phyloP scores from a whole-genome alignment of 1,140 invertebrate species.

The Pachypeltis micranthus region DNA sequence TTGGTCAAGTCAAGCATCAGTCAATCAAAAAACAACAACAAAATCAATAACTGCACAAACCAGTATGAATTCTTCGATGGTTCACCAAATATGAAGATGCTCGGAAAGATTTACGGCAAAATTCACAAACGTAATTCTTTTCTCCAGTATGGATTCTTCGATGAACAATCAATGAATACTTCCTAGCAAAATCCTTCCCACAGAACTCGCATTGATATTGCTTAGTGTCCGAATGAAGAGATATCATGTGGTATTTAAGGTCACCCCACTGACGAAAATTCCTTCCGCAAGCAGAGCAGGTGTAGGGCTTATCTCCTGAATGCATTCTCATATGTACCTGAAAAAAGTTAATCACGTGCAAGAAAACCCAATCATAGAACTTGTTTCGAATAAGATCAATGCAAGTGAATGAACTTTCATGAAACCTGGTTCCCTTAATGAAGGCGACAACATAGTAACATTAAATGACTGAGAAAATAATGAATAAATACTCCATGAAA shows the following conservation, averaged over 20 bases:
- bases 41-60: too few species aligned
- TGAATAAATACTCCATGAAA: background rate
- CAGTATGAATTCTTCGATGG: slow-evolving; percentile 84
- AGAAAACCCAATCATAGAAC: background rate
- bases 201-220: slow-evolving; percentile 84
- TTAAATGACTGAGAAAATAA: background rate
- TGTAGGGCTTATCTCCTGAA: slow-evolving; percentile 66
- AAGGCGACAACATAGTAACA: background rate
- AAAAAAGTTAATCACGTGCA: background rate
- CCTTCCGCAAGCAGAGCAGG: slow-evolving; percentile 62
- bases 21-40: too few species aligned
- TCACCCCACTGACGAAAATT: slow-evolving; percentile 78
- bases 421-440: background rate
- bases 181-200: slow-evolving; percentile 80
- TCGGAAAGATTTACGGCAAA: slow-evolving; percentile 69
- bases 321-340: slow-evolving; percentile 60
- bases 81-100: slow-evolving; percentile 73
- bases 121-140: slow-evolving; percentile 77
- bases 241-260: slow-evolving; percentile 77
- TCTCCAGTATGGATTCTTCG: slow-evolving; percentile 81
- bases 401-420: background rate
- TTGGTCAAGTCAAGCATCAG: too few species aligned
- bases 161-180: slow-evolving; percentile 87
- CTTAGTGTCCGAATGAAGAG: slow-evolving; percentile 67
- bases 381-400: background rate